These are phyloP conservation scores for Sciurus niger DNA, from an alignment of 2,113 vertebrate species.

Conservation along the genomic window DNA sequence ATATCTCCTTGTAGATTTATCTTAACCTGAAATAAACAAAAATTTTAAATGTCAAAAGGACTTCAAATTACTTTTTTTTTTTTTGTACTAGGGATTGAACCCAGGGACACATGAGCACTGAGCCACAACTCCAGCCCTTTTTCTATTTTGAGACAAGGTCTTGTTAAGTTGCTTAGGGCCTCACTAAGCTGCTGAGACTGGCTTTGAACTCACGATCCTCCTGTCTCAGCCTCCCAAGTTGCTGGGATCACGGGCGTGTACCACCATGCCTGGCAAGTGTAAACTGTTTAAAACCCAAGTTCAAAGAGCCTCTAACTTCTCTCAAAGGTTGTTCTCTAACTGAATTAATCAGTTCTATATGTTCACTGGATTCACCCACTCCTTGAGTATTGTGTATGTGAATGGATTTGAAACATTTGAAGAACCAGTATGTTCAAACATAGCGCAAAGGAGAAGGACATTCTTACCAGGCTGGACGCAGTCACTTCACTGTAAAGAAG, in stretches of 20 bases:
- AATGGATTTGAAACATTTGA: not conserved
- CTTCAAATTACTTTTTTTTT: not conserved
- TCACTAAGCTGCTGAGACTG: no score
- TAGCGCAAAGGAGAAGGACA: not conserved
- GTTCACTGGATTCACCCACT: not conserved
- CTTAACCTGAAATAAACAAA: slow-evolving; percentile 92
- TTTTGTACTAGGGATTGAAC: no score
- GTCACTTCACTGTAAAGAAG: slow-evolving; percentile 99
- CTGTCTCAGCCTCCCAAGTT: no score
- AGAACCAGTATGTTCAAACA: not conserved
- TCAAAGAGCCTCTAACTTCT: slow-evolving; percentile 21
- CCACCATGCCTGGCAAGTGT: not conserved
- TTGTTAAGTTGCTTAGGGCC: no score
- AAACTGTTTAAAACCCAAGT: slow-evolving; percentile 18
- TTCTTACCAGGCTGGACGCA: slow-evolving; percentile 97
- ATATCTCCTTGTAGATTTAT: slow-evolving; percentile 96
- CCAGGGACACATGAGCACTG: no score
- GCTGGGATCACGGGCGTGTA: no score
- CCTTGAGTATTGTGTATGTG: not conserved
- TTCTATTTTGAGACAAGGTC: no score
- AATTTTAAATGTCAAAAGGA: not conserved
- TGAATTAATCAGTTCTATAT: not conserved
- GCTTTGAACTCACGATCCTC: no score
- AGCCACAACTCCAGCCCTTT: no score
- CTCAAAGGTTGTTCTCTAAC: not conserved